Evolutionary conservation across 1,140 invertebrate species (phyloP).

Genomic region (Cephus cinctus): DNA sequence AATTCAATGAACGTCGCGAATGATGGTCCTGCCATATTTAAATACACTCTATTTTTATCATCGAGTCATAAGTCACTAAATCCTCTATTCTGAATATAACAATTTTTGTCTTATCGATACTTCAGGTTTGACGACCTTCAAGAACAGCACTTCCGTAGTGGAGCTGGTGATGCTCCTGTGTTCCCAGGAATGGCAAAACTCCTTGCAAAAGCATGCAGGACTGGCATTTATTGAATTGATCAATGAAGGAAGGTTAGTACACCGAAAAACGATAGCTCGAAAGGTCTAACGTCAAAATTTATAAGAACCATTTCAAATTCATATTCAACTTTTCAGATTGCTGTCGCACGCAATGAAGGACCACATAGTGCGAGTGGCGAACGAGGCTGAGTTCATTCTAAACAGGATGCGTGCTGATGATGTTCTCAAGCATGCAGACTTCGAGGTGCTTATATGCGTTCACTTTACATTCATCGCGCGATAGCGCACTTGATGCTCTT

Average conservation of each 20-base stretch:
- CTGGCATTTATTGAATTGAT: slow-evolving; percentile 99
- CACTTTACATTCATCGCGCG: no score
- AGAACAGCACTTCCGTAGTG: slow-evolving; percentile 94
- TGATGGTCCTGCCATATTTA: slow-evolving; percentile 24
- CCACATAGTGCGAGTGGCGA: slow-evolving; percentile 98
- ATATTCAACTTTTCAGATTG: slow-evolving; percentile 61
- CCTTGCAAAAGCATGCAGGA: slow-evolving; percentile 98
- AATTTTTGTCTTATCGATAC: no score
- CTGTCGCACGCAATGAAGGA: slow-evolving; percentile 98
- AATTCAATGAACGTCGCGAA: slow-evolving; percentile 32
- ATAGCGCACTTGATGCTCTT: no score
- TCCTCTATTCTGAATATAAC: no score
- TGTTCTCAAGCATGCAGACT: slow-evolving; percentile 97
- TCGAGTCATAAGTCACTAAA: no score
- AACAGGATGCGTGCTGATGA: slow-evolving; percentile 99
- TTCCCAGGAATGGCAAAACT: slow-evolving; percentile 99
- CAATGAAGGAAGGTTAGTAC: slow-evolving; percentile 85
- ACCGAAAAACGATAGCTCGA: not conserved
- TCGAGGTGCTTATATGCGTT: no score
- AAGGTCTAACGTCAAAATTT: not conserved
- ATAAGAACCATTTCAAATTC: slow-evolving; percentile 19
- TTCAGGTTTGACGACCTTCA: slow-evolving; percentile 90
- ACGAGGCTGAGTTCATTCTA: slow-evolving; percentile 98
- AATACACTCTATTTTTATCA: slow-evolving; percentile 1
- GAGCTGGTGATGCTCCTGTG: slow-evolving; percentile 98